Conservation (phyloP, 2,797 vertebrate species). For the Rhyacichthys aspro region DNA sequence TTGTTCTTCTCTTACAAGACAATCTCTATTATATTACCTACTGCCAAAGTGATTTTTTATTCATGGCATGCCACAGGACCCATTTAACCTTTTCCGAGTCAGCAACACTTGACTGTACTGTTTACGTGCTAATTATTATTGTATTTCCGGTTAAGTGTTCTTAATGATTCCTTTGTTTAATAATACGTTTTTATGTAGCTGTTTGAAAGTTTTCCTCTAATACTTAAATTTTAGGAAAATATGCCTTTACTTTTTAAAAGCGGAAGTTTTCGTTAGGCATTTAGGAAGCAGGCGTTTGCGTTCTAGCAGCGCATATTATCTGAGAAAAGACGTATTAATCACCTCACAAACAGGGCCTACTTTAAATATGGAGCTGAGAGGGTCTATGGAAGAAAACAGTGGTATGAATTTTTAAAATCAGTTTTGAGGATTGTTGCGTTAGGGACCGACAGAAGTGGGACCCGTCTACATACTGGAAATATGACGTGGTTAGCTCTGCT, state of each 20-base stretch:
- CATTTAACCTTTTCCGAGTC: too few species aligned
- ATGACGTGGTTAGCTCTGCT: neutral
- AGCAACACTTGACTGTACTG: too few species aligned
- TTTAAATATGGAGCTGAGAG: conserved; percentile 40
- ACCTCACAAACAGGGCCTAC: neutral
- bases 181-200: too few species aligned
- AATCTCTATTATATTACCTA: too few species aligned
- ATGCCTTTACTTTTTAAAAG: conserved; percentile 59
- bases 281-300: conserved; percentile 64
- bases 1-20: too few species aligned
- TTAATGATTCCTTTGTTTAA: too few species aligned
- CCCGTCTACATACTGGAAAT: conserved; percentile 50
- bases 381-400: conserved; percentile 32
- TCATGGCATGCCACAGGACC: too few species aligned
- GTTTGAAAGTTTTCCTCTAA: too few species aligned
- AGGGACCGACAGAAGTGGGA: conserved; percentile 17
- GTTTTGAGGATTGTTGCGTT: conserved; percentile 9
- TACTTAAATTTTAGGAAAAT: too few species aligned
- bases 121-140: too few species aligned
- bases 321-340: conserved; percentile 32
- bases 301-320: conserved; percentile 66
- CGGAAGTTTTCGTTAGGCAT: conserved; percentile 34
- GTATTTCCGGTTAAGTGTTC: too few species aligned
- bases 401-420: conserved; percentile 36
- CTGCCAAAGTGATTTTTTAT: too few species aligned